A percentile compares a stretch with the other conserved stretches of the same genome.
phyloP scores from a whole-genome alignment of 1,140 invertebrate genomes.

The Ladona fulva region DNA sequence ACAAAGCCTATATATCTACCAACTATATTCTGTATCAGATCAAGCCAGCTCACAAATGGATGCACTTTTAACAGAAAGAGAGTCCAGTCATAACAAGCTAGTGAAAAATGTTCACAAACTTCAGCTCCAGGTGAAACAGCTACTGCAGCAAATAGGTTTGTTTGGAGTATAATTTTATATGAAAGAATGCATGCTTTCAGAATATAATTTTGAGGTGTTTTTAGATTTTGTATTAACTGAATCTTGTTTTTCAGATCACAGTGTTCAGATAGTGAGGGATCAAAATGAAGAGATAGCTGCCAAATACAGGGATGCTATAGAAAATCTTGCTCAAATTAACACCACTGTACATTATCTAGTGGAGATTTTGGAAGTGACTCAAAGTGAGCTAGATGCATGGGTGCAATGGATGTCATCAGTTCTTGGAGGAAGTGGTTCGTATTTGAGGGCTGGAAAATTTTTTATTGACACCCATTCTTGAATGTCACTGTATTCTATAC shows the following conservation, averaged over 20 bases:
- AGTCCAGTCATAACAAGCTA: conserved; percentile 44
- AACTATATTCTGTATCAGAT: conserved; percentile 32
- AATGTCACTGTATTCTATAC: no score
- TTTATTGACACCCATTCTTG: no score
- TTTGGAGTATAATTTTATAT: no score
- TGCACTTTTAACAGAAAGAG: conserved; percentile 37
- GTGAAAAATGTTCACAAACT: conserved; percentile 46
- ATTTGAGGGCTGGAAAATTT: neutral
- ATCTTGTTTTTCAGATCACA: conserved; percentile 33
- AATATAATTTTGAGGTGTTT: no score
- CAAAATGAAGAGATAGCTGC: conserved; percentile 43
- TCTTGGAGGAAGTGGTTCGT: neutral
- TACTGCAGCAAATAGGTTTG: conserved; percentile 47
- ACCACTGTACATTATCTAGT: conserved; percentile 45
- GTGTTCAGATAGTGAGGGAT: conserved; percentile 41
- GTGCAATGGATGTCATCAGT: neutral
- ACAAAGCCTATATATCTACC: neutral
- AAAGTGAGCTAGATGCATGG: conserved; percentile 39
- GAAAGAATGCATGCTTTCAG: no score
- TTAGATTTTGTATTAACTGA: no score
- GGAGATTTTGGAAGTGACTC: conserved; percentile 41
- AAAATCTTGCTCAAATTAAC: conserved; percentile 52
- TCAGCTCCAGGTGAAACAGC: conserved; percentile 41
- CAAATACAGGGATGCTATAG: conserved; percentile 45
- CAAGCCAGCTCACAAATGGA: conserved; percentile 40